Conservation (phyloP, 2,113 vertebrate species). For the Malaclemys terrapin region DNA sequence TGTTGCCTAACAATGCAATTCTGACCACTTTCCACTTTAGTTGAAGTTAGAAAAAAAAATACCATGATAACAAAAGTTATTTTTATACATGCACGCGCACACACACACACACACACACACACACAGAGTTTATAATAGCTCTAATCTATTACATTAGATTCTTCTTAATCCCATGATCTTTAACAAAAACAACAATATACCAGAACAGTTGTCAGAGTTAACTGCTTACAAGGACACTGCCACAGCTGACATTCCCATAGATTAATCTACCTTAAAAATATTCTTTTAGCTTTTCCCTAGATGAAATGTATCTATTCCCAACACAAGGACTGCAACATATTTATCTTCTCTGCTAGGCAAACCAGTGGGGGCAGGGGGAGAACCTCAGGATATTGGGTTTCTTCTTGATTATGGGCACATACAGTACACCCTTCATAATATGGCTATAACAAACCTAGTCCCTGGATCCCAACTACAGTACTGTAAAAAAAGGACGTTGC, state of each 20-base stretch:
- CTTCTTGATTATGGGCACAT: background rate
- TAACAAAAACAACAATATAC: background rate
- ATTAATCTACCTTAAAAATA: background rate
- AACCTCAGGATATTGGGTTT: background rate
- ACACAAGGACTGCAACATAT: background rate
- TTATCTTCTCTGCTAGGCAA: background rate
- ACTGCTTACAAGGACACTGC: background rate
- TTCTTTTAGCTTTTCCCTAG: background rate
- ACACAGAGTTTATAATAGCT: background rate
- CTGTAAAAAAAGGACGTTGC: background rate
- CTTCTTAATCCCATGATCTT: background rate
- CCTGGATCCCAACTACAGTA: background rate
- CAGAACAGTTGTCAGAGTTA: background rate
- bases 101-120: background rate
- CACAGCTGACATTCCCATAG: background rate
- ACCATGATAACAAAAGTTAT: background rate
- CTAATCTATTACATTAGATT: background rate
- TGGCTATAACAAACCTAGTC: background rate
- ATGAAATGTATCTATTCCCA: background rate
- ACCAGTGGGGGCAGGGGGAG: background rate
- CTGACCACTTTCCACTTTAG: background rate
- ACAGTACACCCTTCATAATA: background rate
- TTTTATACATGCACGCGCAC: background rate
- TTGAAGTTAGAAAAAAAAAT: background rate
- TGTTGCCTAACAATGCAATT: background rate